Evolutionary conservation across 1,140 invertebrate genomes (phyloP), one percentile per base, ranked within the genome.

Genomic region (Anoplophora glabripennis): DNA sequence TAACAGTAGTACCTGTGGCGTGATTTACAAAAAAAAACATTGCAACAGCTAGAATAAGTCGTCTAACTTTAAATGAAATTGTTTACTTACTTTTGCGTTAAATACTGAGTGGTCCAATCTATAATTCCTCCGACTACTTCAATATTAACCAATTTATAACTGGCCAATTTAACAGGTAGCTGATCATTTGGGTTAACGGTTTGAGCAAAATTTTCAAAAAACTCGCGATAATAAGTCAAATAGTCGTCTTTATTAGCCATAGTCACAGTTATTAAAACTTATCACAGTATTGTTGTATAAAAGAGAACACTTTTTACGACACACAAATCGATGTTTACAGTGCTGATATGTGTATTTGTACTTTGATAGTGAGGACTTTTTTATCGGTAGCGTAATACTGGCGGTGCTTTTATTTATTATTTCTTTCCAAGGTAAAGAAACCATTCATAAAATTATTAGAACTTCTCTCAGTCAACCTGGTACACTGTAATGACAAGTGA

Each of bases 71-170:
- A 45, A 18, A 45, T 17, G 7, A 17, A 15, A 3, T 11, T 37
- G 15, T 46, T 52, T 56, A 82, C 85, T 88, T 77, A 89, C 89
- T 85, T 88, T 75, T 86, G 82, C 67, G 84, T 83, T 48, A 92
- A 79, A 77, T 90, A 91, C 72, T 89, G 86, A 44, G 86, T 81
- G 40, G 82, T 84, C 83, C 89, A 89, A 72, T 89, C 86, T 53
- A 90, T 80, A 51, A 89, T 84, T 77, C 89, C 89, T 35, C 88
- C 89, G 65, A 84, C 79, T 42, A 92, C 75, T 76, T 92, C 89
- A 10, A 77, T 72, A 64, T 86, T 82, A 14, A 81, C 81, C 37
- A 91, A 81, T 52, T 85, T 83, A 71, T 86, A 85, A 53, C 81
- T 82, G 34, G 80, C 81, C 46, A 88, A 84, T 72, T 86, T 85